Evolutionary conservation across 2,113 vertebrate species (phyloP), one percentile per base, ranked within the genome.

Genomic region (Electrona antarctica): DNA sequence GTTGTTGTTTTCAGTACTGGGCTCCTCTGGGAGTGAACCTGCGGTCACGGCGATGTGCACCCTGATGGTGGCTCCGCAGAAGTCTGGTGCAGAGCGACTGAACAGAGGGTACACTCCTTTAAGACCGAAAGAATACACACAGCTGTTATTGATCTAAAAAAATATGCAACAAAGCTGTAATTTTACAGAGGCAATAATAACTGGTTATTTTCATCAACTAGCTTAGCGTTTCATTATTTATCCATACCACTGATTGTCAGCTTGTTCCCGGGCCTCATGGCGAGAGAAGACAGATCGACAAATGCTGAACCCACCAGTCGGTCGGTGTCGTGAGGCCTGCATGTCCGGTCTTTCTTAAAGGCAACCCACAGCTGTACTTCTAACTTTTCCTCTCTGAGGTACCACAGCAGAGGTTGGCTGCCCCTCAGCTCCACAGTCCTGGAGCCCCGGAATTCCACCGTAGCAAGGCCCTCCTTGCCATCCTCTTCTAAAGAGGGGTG

Each of bases 331-430:
- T 95, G 90, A 0, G 98, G 98, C 51, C 96, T 95, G 62, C 84
- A 92, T 10, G 67, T 78, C 11, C 81, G 87, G 8, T 93, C 91
- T 74, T 93, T 96, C n/a, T 93, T 92, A 13, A 94, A 96, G 0
- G 96, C 90, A 47, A 95, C 93, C 98, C 98, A 99, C 50, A 97
- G 86, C 82, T 99, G 97, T 67, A 99, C 87, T 82, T 99, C 98
- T 65, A 99, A 72, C 51, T 51, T 94, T 79, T 99, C 96, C 77
- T 99, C 97, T 64, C 91, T 91, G 60, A 99, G 89, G 88, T 98
- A 99, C 97, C 97, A 99, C 55, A 89, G 77, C 58, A 99, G 85
- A 0, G 96, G 94, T 52, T 88, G 96, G 55, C 89, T 92, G 75
- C 78, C 83, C 11, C 73, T 85, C 6, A 99, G 88, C 62, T 92